Evolutionary conservation across 2,888 invertebrate genomes (phyloP).

Genomic region (Drosophila subquinaria): DNA sequence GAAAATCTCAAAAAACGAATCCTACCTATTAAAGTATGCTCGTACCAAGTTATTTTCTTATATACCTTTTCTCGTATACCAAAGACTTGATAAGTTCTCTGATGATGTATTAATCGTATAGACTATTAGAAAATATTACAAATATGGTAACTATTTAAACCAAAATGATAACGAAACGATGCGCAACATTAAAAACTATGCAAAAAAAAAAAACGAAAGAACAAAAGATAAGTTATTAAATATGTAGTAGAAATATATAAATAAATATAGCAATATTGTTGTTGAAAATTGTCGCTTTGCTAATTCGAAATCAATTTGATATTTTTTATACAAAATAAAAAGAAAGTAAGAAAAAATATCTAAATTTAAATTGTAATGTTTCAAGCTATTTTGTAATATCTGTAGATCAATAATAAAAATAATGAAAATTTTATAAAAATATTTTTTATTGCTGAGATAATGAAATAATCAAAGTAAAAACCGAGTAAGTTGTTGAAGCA

Average conservation of each 20-base stretch:
- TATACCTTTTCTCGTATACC: slow-evolving; percentile 46
- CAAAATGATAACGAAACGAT: slow-evolving; percentile 20
- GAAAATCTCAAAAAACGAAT: slow-evolving; percentile 36
- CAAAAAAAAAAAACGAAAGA: slow-evolving; percentile 17
- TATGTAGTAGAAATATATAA: slow-evolving; percentile 43
- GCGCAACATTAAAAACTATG: slow-evolving; percentile 43
- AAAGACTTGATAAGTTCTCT: slow-evolving; percentile 71
- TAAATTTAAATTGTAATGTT: slow-evolving; percentile 42
- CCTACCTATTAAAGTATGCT: slow-evolving; percentile 60
- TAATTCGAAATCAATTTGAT: slow-evolving; percentile 66
- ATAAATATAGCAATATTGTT: slow-evolving; percentile 59
- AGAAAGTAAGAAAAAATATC: slow-evolving; percentile 19
- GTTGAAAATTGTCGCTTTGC: slow-evolving; percentile 68
- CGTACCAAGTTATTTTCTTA: slow-evolving; percentile 34
- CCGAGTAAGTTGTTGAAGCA: slow-evolving; percentile 39
- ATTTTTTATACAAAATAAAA: slow-evolving; percentile 67
- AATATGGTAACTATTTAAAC: slow-evolving; percentile 18
- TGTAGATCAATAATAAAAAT: slow-evolving; percentile 60
- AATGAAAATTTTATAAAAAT: slow-evolving; percentile 18
- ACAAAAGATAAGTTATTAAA: slow-evolving; percentile 28
- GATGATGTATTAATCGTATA: slow-evolving; percentile 72
- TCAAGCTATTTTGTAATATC: slow-evolving; percentile 62
- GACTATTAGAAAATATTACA: slow-evolving; percentile 69
- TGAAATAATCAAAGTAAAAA: not conserved
- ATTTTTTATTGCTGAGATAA: slow-evolving; percentile 25